These are phyloP conservation scores for Leptopilina syphax DNA, from an alignment of 2,888 invertebrate species.

Conservation along the genomic window DNA sequence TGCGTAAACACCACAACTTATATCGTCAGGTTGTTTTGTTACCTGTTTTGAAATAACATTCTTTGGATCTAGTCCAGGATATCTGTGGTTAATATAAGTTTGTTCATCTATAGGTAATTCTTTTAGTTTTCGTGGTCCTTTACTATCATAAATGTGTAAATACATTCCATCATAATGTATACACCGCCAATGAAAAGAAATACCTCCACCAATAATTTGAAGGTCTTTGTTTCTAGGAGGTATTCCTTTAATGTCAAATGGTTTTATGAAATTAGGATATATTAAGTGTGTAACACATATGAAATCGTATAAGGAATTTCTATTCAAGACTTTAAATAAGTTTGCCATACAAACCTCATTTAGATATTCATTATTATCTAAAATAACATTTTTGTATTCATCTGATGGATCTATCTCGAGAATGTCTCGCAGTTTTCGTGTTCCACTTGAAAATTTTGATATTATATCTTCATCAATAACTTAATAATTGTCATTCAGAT, in stretches of 20 bases:
- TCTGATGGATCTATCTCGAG: neutral
- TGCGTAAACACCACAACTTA: too few relatives aligned
- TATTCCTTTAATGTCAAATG: neutral
- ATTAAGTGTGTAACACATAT: neutral
- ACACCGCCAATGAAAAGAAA: neutral
- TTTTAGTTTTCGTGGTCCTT: neutral
- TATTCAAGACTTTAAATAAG: neutral
- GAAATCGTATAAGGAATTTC: neutral
- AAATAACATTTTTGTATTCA: neutral
- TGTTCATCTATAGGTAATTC: too few relatives aligned
- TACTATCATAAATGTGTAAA: neutral
- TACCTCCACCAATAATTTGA: conserved; percentile 1
- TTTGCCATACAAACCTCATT: neutral
- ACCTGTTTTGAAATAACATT: too few relatives aligned
- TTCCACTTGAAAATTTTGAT: neutral
- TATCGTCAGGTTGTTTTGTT: too few relatives aligned
- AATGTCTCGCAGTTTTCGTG: neutral
- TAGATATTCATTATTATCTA: neutral
- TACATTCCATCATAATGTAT: neutral
- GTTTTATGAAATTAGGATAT: neutral
- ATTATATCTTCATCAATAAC: neutral
- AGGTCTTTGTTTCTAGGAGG: neutral
- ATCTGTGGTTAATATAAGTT: too few relatives aligned
- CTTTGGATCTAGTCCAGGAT: too few relatives aligned
- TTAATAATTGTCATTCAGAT: neutral